These are phyloP conservation scores for Epirrita christyi DNA, from an alignment of 2,888 invertebrate species.

Conservation along the genomic window DNA sequence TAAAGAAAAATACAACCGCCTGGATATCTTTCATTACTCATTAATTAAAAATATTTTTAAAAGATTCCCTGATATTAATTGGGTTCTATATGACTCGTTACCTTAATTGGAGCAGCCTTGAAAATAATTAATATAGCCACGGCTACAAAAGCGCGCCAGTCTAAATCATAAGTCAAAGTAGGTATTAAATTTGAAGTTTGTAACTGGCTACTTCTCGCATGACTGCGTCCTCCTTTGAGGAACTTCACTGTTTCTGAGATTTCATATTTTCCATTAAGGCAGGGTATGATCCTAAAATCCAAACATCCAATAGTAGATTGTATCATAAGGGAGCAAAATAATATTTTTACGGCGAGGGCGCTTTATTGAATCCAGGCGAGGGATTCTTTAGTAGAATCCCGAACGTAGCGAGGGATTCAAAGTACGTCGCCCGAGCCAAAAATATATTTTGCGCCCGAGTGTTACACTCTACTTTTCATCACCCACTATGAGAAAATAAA, in stretches of 20 bases:
- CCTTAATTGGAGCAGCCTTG: slow-evolving; percentile 49
- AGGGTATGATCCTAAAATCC: no score
- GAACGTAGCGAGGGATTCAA: no score
- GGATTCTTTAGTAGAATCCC: no score
- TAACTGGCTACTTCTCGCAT: slow-evolving; percentile 8
- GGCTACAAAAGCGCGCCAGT: slow-evolving; percentile 4
- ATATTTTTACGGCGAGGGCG: no score
- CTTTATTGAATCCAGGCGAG: no score
- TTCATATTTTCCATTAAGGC: no score
- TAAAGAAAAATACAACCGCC: slow-evolving; percentile 34
- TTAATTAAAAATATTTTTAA: slow-evolving; percentile 55
- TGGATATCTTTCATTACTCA: slow-evolving; percentile 54
- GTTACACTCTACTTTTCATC: no score
- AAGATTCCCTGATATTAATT: slow-evolving; percentile 56
- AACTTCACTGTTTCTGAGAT: slow-evolving; percentile 22
- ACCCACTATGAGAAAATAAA: no score
- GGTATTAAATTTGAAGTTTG: slow-evolving; percentile 9
- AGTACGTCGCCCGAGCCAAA: no score
- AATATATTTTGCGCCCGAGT: no score
- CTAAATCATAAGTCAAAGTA: slow-evolving; percentile 14
- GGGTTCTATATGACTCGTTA: slow-evolving; percentile 54
- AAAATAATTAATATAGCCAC: slow-evolving; percentile 52
- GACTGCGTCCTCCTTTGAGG: slow-evolving; percentile 18
- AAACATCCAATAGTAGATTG: no score
- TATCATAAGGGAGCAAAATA: no score